Conservation (phyloP, 2,113 vertebrate species). For the Mellivora capensis region DNA sequence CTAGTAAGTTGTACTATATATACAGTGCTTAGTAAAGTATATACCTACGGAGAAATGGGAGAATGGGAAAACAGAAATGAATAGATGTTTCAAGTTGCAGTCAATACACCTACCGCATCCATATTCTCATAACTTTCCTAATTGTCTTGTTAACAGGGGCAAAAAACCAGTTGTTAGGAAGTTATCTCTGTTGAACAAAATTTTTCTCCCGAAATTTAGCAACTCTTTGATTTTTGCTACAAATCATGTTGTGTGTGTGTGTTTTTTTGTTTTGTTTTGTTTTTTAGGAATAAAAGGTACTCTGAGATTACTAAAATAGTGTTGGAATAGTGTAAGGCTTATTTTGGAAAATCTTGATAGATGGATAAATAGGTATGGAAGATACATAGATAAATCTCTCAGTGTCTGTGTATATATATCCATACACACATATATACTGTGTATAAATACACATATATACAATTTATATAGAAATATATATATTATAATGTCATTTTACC, state of each 20-base stretch:
- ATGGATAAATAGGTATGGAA: background rate
- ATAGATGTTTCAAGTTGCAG: background rate
- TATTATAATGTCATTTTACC: background rate
- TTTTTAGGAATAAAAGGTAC: background rate
- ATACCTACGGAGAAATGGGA: background rate
- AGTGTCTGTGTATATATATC: background rate
- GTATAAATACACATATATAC: background rate
- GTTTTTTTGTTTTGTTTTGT: too few species aligned
- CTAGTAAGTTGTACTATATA: background rate
- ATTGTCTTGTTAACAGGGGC: background rate
- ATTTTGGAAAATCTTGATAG: background rate
- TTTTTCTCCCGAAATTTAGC: background rate
- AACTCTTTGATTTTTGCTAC: background rate
- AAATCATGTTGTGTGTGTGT: too few species aligned
- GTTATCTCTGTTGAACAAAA: background rate
- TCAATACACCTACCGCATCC: background rate
- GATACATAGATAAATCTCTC: too few species aligned
- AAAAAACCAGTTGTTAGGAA: background rate
- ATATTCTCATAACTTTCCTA: background rate
- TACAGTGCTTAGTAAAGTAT: background rate
- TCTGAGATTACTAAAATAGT: background rate
- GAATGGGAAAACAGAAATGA: background rate
- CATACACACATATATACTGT: background rate
- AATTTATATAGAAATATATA: too few species aligned
- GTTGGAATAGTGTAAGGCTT: background rate